Conservation (phyloP, 64 coral and sea anemone species). For the Montipora sp. region DNA sequence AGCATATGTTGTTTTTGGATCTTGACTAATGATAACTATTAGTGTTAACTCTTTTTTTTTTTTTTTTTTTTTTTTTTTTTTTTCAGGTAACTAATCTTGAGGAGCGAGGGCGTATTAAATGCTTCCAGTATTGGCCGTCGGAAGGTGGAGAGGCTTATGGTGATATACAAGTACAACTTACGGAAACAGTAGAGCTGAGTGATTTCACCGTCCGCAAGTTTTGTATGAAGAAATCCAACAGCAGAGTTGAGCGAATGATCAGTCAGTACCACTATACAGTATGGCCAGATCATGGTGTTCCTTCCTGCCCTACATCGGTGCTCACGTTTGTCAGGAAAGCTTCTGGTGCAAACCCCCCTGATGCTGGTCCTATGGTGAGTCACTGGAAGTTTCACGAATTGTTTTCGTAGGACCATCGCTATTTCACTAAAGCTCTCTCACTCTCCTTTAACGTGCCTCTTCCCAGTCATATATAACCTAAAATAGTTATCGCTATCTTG, state of each 20-base stretch:
- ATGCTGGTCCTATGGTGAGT: constrained; percentile 94
- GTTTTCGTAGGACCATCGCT: neutral
- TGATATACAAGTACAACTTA: constrained; percentile 50
- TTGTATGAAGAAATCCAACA: constrained; percentile 46
- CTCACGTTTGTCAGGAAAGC: constrained; percentile 95
- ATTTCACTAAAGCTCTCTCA: neutral
- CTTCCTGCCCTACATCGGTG: constrained; percentile 74
- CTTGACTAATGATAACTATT: too few relatives aligned
- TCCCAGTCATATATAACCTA: too few relatives aligned
- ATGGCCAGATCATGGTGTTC: constrained; percentile 97
- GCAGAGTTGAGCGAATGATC: constrained; percentile 66
- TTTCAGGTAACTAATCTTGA: constrained; percentile 91
- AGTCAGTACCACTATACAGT: constrained; percentile 95
- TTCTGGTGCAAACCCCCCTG: constrained; percentile 76
- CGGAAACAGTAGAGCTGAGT: constrained; percentile 78
- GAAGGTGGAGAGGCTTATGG: constrained; percentile 59
- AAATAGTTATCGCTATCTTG: too few relatives aligned
- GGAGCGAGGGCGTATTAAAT: constrained; percentile 89
- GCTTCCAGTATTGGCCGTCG: constrained; percentile 94
- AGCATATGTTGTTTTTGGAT: too few relatives aligned
- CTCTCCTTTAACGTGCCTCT: too few relatives aligned
- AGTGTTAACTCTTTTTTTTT: neutral
- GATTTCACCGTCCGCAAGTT: constrained; percentile 89
- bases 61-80: neutral
- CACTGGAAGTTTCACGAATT: too few relatives aligned